Base-by-base conservation (phyloP, 2,888 invertebrate species). In the Stenolophus ochropezus region DNA sequence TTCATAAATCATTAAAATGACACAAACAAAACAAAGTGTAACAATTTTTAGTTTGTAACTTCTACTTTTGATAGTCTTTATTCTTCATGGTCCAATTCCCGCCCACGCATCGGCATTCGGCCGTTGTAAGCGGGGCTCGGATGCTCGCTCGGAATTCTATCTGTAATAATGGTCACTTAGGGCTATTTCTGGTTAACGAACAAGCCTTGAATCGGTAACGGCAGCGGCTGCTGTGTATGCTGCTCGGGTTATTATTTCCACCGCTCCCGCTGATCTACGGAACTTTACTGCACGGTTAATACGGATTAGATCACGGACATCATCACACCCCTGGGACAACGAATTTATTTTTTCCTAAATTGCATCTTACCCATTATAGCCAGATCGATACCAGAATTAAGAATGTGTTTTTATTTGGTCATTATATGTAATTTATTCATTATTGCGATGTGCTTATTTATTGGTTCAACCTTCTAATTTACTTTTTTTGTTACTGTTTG, bases 171-270 rank as follows among this genome's bases (percentile, higher is more conserved):
- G 84, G 83, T 83, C 84, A 83, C 84, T 84, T 83, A 83, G 84
- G 84, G 82, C 82, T 83, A 83, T 82, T 83, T 82, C 83, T 82
- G 83, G 83, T 83, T 84, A 84, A 84, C 83, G 83, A 83, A 81
- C 84, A 82, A 78, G 69, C 71, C 71, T 71, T 71, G 79, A 77
- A 77, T 77, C 77, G 61, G 77, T 77, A 77, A 65, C 47, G 61
- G 77, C 61, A n/a, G 23, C 77, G 49, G 23, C 20, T 61, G 58
- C 77, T 53, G 20, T 51, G 75, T 71, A 61, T 77, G 61, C 61
- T 61, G 49, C 42, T 61, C 51, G 25, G 53, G 77, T 77, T 77
- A 77, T 77, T 77, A 77, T 77, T 77, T 77, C 77, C 11, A 77
- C 61, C 77, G 65, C 77, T 42, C 33, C 33, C 23, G 21, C 73